Evolutionary conservation across 2,113 vertebrate genomes (phyloP).

Genomic region (Corythaixoides concolor): DNA sequence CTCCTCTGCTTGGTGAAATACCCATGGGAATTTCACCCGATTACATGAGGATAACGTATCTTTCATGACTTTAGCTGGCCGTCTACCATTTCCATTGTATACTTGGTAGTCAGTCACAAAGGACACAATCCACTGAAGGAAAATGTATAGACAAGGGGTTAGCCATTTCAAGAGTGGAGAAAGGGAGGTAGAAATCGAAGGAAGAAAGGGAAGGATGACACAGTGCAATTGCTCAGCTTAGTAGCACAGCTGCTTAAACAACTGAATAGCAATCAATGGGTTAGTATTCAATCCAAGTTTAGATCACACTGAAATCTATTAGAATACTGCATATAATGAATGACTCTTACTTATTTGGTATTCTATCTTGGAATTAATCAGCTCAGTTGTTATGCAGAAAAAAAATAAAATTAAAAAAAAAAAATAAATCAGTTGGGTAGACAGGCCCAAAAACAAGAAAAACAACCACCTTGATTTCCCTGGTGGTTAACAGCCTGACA

Average conservation of each 20-base stretch:
- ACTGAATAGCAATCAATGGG: slow-evolving; percentile 58
- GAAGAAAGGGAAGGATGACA: slow-evolving; percentile 43
- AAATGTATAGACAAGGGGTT: slow-evolving; percentile 30
- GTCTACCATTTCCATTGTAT: slow-evolving; percentile 41
- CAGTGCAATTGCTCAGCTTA: slow-evolving; percentile 59
- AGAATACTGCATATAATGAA: slow-evolving; percentile 60
- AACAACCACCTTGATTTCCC: slow-evolving; percentile 57
- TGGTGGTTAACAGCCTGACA: slow-evolving; percentile 42
- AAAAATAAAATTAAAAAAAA: background rate
- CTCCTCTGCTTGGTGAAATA: slow-evolving; percentile 24
- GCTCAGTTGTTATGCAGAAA: slow-evolving; percentile 45
- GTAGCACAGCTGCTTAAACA: slow-evolving; percentile 57
- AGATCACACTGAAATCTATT: slow-evolving; percentile 67
- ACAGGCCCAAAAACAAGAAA: background rate
- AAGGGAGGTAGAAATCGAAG: slow-evolving; percentile 30
- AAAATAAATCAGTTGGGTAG: background rate
- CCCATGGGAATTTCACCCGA: slow-evolving; percentile 41
- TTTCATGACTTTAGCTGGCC: slow-evolving; percentile 49
- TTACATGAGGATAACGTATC: slow-evolving; percentile 10
- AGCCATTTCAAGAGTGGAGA: slow-evolving; percentile 39
- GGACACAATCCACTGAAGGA: slow-evolving; percentile 24
- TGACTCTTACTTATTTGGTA: slow-evolving; percentile 65
- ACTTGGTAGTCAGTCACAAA: slow-evolving; percentile 36
- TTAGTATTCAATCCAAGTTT: slow-evolving; percentile 69
- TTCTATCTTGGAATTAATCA: slow-evolving; percentile 70